Base-by-base conservation (phyloP, 2,113 vertebrate genomes). In the Silurus meridionalis region DNA sequence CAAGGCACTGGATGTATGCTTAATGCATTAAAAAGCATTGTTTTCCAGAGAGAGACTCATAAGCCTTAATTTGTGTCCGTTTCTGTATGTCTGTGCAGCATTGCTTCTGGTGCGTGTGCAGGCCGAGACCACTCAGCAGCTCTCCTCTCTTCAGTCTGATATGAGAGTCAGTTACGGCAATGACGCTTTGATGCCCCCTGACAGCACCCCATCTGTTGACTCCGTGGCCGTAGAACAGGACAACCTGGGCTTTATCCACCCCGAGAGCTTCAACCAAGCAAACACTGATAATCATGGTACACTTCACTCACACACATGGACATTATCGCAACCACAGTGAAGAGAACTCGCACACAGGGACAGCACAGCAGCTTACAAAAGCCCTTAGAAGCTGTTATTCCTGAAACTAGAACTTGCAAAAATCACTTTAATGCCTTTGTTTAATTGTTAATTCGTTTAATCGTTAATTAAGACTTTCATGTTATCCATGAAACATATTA, bases 201-300 rank as follows among this genome's bases (percentile, higher is more conserved):
- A 97, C 93, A 98, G 97, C 6, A 97, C 96, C 71, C 96, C 97
- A 0, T 92, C 94, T 0, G 95, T 97, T 93, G 97, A 99, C 85
- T 94, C 96, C 0, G 95, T 87, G n/a, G 87, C 95, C 0, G 94
- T 95, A 37, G 96, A 94, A 91, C 91, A 98, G 88, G 97, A 98
- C 4, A 95, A 97, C 8, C 95, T 97, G 79, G 97, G 97, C 87
- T 97, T 97, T 2, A 97, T 97, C 94, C 97, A 99, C 91, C 97
- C 97, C 17, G 97, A 98, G 89, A 97, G 95, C 87, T 97, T 97
- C 15, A 97, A 98, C 90, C 97, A 97, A 61, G 96, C 97, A 90
- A 99, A 99, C 89, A 99, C 97, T 6, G 97, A 98, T 94, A 99
- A 98, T 78, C 97, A 99, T 87, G 97, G 97, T 98, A 95, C 90